Evolutionary conservation across 2,113 vertebrate species (phyloP).

Genomic region (Hyperopisus bebe): DNA sequence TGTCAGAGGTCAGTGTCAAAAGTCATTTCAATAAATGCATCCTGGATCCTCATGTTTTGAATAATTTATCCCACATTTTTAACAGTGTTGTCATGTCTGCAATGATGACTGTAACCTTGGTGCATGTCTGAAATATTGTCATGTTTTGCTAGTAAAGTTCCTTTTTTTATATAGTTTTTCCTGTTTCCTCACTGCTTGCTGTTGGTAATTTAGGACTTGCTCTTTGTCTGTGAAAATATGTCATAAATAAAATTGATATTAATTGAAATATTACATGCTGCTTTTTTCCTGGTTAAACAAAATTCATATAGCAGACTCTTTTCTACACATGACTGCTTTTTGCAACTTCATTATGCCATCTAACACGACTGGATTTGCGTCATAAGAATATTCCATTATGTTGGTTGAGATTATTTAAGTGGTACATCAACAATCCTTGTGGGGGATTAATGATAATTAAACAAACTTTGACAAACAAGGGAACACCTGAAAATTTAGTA

Average conservation of each 20-base stretch:
- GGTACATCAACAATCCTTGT: too few relatives aligned
- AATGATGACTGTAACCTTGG: not conserved
- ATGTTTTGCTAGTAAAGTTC: not conserved
- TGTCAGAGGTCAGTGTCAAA: not conserved
- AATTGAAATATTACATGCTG: not conserved
- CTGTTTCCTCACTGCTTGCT: not conserved
- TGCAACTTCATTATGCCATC: not conserved
- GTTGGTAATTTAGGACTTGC: not conserved
- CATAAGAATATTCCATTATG: not conserved
- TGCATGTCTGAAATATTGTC: not conserved
- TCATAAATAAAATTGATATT: not conserved
- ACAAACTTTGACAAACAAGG: too few relatives aligned
- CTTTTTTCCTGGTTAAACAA: not conserved
- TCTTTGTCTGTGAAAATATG: not conserved
- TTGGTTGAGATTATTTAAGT: too few relatives aligned
- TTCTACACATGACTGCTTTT: not conserved
- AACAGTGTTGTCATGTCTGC: not conserved
- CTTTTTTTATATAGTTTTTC: not conserved
- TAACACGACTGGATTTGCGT: not conserved
- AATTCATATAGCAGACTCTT: not conserved
- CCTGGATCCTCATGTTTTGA: not conserved
- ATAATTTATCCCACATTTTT: slow-evolving; percentile 3
- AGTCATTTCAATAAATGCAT: not conserved
- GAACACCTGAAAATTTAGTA: too few relatives aligned
- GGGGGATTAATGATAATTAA: too few relatives aligned